Evolutionary conservation across 1,140 invertebrate genomes (phyloP).

Genomic region (Plutomurus gul): DNA sequence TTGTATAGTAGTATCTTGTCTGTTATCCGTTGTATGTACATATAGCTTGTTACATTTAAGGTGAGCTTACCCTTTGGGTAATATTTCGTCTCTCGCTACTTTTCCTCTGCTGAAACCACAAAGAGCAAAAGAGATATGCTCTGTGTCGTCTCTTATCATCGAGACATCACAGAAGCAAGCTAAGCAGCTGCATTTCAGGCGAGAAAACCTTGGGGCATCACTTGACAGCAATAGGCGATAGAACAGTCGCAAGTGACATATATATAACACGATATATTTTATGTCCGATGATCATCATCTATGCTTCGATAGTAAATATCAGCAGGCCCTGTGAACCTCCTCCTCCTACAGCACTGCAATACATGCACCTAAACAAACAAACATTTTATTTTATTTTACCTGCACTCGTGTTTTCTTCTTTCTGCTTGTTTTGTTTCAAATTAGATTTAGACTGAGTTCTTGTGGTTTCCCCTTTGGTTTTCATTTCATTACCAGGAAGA

Average conservation of each 20-base stretch:
- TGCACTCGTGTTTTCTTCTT: background rate
- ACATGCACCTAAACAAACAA: too few species aligned
- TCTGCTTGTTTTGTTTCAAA: background rate
- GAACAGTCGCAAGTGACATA: conserved; percentile 11
- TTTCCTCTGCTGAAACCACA: background rate
- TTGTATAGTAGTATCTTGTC: too few species aligned
- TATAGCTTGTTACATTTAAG: too few species aligned
- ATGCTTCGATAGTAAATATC: background rate
- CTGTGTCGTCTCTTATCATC: conserved; percentile 17
- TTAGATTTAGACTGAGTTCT: background rate
- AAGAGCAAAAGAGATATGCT: background rate
- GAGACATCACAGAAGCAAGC: background rate
- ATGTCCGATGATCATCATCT: background rate
- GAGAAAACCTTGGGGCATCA: conserved; percentile 16
- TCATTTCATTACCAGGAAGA: background rate
- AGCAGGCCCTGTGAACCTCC: background rate
- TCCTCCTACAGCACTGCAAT: too few species aligned
- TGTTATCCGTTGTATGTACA: too few species aligned
- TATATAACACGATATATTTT: conserved; percentile 21
- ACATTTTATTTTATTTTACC: too few species aligned
- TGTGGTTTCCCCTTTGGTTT: background rate
- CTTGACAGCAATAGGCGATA: conserved; percentile 16
- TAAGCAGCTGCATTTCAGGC: background rate
- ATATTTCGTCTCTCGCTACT: background rate
- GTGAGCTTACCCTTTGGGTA: background rate